Base-by-base conservation (phyloP, 2,113 vertebrate genomes). In the Gambusia holbrooki region DNA sequence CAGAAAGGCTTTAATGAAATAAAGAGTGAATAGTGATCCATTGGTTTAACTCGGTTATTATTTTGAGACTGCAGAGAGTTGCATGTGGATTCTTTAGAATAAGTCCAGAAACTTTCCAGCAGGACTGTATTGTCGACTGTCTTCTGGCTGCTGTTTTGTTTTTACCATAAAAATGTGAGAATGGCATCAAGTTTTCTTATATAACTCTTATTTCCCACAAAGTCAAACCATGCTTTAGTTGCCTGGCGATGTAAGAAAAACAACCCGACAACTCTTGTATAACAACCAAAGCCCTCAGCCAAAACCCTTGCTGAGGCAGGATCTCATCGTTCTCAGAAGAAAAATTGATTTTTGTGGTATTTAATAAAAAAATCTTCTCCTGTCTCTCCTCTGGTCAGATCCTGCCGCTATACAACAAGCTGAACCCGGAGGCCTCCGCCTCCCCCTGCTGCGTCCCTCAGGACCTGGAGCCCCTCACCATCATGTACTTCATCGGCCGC, bases 391-490 rank as follows among this genome's bases (percentile, higher is more conserved):
- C 64, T 11, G 75, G 9, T 82, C 86, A 95, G 94, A 95, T 95
- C 82, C 91, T 95, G 84, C 95, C 95, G 11, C 88, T 95, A 76
- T 95, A 95, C 90, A 95, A 95, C 89, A 95, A 95, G 88, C 84
- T 95, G 88, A 95, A 95, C 83, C 95, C 95, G 0, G 94, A 95
- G 84, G 95, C 95, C 29, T 95, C 95, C 0, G 94, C 92, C 4
- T 87, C 94, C 4, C 95, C 95, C 30, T 95, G 95, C 92, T 95
- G 95, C 32, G 94, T 95, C 2, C 94, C 95, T 42, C 95, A 95
- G 84, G 95, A 94, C 82, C 93, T 95, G 88, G 95, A 95, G 89
- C 94, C 95, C 65, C 94, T 95, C 89, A 95, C 94, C 84, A 95
- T 95, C 5, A 93, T 95, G 80, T 95, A 95, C 84, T 95, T 91